A percentile compares a stretch with the other conserved stretches of the same genome.
Conservation (phyloP, 2,888 invertebrate species). For the Chrysina gloriosa region DNA sequence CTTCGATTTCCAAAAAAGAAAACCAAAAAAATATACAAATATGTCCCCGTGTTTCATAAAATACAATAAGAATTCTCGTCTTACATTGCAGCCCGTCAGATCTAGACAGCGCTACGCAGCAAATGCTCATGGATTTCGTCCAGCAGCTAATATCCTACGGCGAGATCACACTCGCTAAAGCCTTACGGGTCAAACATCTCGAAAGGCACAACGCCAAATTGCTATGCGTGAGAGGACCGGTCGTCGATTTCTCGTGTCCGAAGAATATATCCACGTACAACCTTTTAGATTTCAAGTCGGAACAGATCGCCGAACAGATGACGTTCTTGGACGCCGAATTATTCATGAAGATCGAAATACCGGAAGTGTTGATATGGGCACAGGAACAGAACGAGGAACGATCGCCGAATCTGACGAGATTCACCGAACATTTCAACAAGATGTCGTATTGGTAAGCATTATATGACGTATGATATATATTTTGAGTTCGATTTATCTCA, state of each 20-base stretch:
- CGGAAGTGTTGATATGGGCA: slow-evolving; percentile 97
- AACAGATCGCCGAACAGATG: slow-evolving; percentile 98
- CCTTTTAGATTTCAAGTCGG: slow-evolving; percentile 92
- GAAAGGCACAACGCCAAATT: slow-evolving; percentile 75
- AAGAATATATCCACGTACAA: slow-evolving; percentile 63
- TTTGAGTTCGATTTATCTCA: neutral
- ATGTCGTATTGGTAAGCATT: slow-evolving; percentile 91
- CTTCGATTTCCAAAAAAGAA: too few relatives aligned
- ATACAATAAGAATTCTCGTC: slow-evolving; percentile 4
- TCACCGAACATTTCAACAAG: slow-evolving; percentile 99
- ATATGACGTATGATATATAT: too few relatives aligned
- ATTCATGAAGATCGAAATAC: slow-evolving; percentile 96
- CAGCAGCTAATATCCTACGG: slow-evolving; percentile 93
- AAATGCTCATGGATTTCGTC: slow-evolving; percentile 91
- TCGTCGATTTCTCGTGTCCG: slow-evolving; percentile 1
- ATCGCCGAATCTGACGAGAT: slow-evolving; percentile 95
- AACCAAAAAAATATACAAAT: too few relatives aligned
- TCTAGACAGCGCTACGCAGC: slow-evolving; percentile 82
- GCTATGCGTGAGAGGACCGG: slow-evolving; percentile 46
- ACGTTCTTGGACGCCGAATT: slow-evolving; percentile 94
- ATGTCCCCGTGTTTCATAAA: too few relatives aligned
- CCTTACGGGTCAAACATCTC: slow-evolving; percentile 88
- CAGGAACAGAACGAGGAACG: slow-evolving; percentile 97
- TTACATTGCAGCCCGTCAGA: slow-evolving; percentile 81
- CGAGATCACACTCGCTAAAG: slow-evolving; percentile 91